These are phyloP conservation scores for Gallinago jamesoni DNA, from an alignment of 2,113 vertebrate species.

Conservation along the genomic window DNA sequence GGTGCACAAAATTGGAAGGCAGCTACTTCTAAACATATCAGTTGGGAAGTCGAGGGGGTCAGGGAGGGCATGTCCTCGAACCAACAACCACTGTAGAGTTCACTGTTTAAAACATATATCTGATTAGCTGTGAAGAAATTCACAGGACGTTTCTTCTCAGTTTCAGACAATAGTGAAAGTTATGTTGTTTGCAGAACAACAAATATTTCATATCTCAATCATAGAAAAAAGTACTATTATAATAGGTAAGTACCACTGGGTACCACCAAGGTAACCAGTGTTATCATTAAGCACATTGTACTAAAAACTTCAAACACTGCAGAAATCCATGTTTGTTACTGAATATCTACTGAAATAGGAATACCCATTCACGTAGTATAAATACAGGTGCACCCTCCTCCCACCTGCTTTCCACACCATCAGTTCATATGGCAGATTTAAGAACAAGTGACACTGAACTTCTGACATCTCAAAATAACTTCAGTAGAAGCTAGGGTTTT, in stretches of 20 bases:
- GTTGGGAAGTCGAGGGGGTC: background rate
- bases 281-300: background rate
- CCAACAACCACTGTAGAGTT: background rate
- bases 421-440: background rate
- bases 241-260: background rate
- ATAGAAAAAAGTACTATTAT: background rate
- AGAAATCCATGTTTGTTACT: background rate
- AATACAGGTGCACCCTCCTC: fast-evolving
- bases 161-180: background rate
- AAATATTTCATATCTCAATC: background rate
- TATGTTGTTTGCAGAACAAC: background rate
- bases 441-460: background rate
- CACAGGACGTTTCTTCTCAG: background rate
- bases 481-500: background rate
- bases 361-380: background rate
- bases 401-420: background rate
- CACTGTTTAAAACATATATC: background rate
- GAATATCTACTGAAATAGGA: background rate
- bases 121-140: background rate
- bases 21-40: background rate
- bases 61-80: background rate
- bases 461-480: background rate
- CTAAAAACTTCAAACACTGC: background rate
- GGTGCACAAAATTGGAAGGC: background rate
- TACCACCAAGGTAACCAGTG: background rate